phyloP scores from a whole-genome alignment of 2,113 vertebrate species.

The Balaenoptera acutorostrata region DNA sequence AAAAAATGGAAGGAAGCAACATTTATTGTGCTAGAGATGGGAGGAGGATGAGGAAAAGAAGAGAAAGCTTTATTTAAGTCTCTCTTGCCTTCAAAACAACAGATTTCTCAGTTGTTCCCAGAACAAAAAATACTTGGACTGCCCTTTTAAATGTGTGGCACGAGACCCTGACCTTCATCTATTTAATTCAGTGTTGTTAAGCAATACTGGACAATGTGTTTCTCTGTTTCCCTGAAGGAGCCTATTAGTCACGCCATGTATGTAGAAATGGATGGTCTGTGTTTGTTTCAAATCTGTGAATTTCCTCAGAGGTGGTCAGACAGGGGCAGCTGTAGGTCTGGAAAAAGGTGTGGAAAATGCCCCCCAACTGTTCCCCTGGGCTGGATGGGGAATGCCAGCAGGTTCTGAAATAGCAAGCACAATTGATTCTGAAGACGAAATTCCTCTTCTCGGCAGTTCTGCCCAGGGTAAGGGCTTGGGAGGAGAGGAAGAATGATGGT shows the following conservation, averaged over 20 bases:
- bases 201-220: neutral
- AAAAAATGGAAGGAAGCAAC: neutral
- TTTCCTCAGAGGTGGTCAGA: neutral
- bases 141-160: neutral
- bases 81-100: neutral
- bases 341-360: neutral
- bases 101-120: neutral
- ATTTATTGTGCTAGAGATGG: neutral
- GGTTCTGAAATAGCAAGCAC: neutral
- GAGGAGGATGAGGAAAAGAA: neutral
- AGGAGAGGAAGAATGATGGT: neutral
- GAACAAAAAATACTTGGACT: neutral
- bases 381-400: neutral
- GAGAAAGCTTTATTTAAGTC: neutral
- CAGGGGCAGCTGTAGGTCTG: neutral
- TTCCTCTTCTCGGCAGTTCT: neutral
- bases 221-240: neutral
- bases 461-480: neutral
- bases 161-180: neutral
- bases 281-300: neutral
- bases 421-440: neutral
- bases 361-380: neutral
- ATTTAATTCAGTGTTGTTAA: neutral
- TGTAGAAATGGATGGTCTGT: neutral
- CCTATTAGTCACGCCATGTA: neutral